Percentiles rank a stretch among this genome's conserved stretches.
Conservation (phyloP, 37 sponge, comb jelly and placozoan species). For the Theonella swinhoei region DNA sequence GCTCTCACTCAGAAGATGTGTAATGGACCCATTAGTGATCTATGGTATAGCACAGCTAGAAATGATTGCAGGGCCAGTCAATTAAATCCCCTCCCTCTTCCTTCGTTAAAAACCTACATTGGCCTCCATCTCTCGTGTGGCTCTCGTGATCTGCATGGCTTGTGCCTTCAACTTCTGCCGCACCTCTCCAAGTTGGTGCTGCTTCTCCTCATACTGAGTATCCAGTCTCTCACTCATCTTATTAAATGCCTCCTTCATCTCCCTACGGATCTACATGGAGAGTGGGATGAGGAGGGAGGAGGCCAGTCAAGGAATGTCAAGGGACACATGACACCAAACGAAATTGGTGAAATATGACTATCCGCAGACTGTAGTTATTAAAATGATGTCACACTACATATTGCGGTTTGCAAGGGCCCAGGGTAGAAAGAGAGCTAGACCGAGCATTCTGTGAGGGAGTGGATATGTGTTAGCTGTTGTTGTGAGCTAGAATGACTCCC, state of each 20-base stretch:
- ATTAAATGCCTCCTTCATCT: slow-evolving; percentile 26
- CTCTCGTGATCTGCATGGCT: slow-evolving; percentile 22
- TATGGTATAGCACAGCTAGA: not conserved
- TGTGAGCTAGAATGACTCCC: too few relatives aligned
- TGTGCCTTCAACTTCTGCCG: slow-evolving; percentile 18
- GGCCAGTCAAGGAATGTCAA: too few relatives aligned
- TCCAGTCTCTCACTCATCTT: slow-evolving; percentile 37
- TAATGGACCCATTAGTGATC: slow-evolving; percentile 22
- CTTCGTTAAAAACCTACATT: not conserved
- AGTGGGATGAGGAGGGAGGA: not conserved
- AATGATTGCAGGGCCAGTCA: too few relatives aligned
- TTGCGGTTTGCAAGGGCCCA: too few relatives aligned
- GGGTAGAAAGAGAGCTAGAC: too few relatives aligned
- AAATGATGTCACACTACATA: too few relatives aligned
- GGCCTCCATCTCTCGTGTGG: slow-evolving; percentile 40
- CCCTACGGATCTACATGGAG: slow-evolving; percentile 3
- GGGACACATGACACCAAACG: too few relatives aligned
- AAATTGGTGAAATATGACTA: too few relatives aligned
- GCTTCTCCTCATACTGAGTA: slow-evolving; percentile 27
- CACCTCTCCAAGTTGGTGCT: slow-evolving; percentile 16
- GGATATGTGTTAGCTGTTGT: too few relatives aligned
- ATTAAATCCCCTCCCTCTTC: too few relatives aligned
- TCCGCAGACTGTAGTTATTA: too few relatives aligned
- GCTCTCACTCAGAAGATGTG: slow-evolving; percentile 10
- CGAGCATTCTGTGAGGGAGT: too few relatives aligned